Evolutionary conservation across 2,797 vertebrate genomes (phyloP), one percentile per base, ranked within the genome.

Genomic region (Myiotriccus ornatus): DNA sequence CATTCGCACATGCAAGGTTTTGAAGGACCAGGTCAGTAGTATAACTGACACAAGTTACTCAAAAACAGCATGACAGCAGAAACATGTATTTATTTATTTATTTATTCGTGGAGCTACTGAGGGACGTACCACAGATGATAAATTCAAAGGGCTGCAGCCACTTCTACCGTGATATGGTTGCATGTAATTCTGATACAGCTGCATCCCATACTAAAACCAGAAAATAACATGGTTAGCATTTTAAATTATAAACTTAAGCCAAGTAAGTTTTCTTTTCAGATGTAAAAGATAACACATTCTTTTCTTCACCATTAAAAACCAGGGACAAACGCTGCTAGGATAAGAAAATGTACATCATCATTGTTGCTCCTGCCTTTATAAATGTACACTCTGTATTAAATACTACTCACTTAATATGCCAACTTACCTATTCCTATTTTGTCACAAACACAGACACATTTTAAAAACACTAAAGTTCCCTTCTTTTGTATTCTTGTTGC

Each of bases 141-240:
- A 35, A 97, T 98, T 99, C 97, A 98, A 98, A 83, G 96, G 97
- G 88, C 91, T 96, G 84, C 91, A 97, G 90, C 96, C 97, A 93
- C 97, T 98, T 99, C 98, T 99, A 52, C 97, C 97, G 96, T 98
- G 99, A 95, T 98, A 98, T 15, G 99, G 99, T 95, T 98, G 98
- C 95, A 99, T 97, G 91, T 99, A 99, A 98, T 99, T 99, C 98
- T 99, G 98, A 98, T 99, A 99, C 92, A 99, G 98, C 88, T 99
- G 98, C 98, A 99, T 98, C 96, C 99, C 99, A 88, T 98, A 98
- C 99, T 99, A 97, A 84, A 98, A 94, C 22, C 85, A 78, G 67
- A 96, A 93, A 95, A 84, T 86, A 86, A 85, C 19, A 92, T 30
- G 65, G 94, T 97, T 94, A 96, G 89, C 63, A 90, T 79, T 91